Evolutionary conservation across 2,888 invertebrate genomes (phyloP).

Genomic region (Cheiracanthium punctorium): DNA sequence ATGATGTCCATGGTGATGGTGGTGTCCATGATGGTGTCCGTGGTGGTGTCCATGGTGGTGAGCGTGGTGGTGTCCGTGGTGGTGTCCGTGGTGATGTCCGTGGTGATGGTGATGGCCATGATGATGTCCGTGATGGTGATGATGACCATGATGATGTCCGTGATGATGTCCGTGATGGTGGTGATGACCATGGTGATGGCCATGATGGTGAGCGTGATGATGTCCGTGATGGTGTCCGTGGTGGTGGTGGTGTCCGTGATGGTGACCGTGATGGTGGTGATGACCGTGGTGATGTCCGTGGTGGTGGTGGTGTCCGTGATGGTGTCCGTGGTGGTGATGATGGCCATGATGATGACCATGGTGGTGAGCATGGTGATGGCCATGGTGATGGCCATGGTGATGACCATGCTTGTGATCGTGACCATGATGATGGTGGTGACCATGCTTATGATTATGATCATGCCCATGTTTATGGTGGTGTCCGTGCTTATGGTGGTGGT

Average conservation of each 20-base stretch:
- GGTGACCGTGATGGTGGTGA: slow-evolving; percentile 40
- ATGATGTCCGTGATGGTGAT: slow-evolving; percentile 32
- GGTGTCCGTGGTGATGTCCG: slow-evolving; percentile 27
- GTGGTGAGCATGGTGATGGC: slow-evolving; percentile 28
- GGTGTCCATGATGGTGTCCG: slow-evolving; percentile 24
- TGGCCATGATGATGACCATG: slow-evolving; percentile 43
- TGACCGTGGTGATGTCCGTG: slow-evolving; percentile 45
- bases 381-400: slow-evolving; percentile 24
- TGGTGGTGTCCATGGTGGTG: slow-evolving; percentile 30
- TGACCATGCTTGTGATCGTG: slow-evolving; percentile 38
- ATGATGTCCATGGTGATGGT: slow-evolving; percentile 16
- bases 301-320: slow-evolving; percentile 42
- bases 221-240: slow-evolving; percentile 46
- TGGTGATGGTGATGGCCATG: slow-evolving; percentile 49
- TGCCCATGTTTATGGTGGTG: slow-evolving; percentile 31
- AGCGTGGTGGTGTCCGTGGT: slow-evolving; percentile 22
- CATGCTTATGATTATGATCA: slow-evolving; percentile 32
- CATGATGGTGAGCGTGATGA: slow-evolving; percentile 38
- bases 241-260: slow-evolving; percentile 32
- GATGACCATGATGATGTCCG: slow-evolving; percentile 36
- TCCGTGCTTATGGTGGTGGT: slow-evolving; percentile 41
- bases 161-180: slow-evolving; percentile 54
- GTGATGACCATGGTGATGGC: slow-evolving; percentile 36
- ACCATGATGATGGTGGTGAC: slow-evolving; percentile 24
- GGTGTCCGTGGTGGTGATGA: slow-evolving; percentile 42